phyloP scores from a whole-genome alignment of 2,888 invertebrate genomes.

The Brachylomia viminalis region DNA sequence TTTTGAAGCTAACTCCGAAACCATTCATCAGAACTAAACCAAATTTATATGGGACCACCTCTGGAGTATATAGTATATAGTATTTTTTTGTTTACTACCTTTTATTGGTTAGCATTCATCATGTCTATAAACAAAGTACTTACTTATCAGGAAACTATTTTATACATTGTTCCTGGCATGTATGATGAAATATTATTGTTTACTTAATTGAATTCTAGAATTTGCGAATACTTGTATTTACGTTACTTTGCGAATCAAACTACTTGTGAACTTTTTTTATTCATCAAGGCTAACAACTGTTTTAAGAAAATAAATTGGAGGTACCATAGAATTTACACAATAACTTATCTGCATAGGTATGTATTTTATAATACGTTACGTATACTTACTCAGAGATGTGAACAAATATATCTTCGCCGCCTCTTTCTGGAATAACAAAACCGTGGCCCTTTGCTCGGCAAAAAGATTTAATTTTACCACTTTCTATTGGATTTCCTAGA shows the following conservation, averaged over 20 bases:
- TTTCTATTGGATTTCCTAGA: constrained; percentile 93
- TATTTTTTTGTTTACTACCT: constrained; percentile 28
- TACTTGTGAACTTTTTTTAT: constrained; percentile 12
- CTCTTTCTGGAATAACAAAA: constrained; percentile 93
- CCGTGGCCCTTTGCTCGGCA: constrained; percentile 97
- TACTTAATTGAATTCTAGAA: neutral
- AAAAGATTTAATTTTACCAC: constrained; percentile 95
- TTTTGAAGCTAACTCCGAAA: no score
- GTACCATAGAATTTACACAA: neutral
- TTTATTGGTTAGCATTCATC: constrained; percentile 13
- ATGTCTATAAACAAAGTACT: constrained; percentile 26
- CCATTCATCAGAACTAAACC: no score
- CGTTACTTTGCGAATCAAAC: no score
- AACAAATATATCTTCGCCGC: constrained; percentile 94
- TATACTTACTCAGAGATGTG: constrained; percentile 97
- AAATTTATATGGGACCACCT: no score
- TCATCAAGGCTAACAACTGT: neutral
- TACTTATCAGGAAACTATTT: neutral
- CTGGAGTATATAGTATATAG: no score
- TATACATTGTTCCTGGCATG: neutral
- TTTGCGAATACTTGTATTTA: constrained; percentile 1
- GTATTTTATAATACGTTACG: neutral
- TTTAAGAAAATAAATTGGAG: neutral
- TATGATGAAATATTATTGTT: constrained; percentile 8
- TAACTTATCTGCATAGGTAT: neutral